Evolutionary conservation across 2,113 vertebrate species (phyloP).

Genomic region (Neodon shergylaensis): DNA sequence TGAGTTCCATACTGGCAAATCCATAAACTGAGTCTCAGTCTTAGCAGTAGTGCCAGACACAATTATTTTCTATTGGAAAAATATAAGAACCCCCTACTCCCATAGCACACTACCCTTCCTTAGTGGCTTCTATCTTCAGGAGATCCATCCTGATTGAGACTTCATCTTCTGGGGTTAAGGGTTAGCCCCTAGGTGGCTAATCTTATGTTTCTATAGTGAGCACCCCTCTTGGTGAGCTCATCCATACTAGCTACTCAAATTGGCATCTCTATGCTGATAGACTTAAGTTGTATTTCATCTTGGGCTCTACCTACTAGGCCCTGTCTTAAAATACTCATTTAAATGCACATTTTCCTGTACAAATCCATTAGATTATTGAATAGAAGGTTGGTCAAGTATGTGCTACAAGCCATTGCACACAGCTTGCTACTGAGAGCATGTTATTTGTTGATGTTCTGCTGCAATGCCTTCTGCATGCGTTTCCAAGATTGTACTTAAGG

Average conservation of each 20-base stretch:
- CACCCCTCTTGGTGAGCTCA: neutral
- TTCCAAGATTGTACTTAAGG: neutral
- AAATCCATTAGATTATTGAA: too few species aligned
- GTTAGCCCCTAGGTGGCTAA: too few species aligned
- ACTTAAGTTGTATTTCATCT: neutral
- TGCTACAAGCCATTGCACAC: neutral
- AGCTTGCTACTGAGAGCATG: neutral
- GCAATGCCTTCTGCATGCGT: neutral
- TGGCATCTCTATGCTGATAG: neutral
- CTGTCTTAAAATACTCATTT: neutral
- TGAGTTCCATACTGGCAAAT: neutral
- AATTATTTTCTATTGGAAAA: neutral
- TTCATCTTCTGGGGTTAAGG: neutral
- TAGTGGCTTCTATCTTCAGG: neutral
- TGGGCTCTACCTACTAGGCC: neutral
- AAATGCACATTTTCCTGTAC: neutral
- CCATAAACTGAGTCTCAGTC: neutral
- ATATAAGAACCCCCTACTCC: neutral
- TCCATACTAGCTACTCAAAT: neutral
- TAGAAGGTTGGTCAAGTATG: neutral
- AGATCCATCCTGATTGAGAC: neutral
- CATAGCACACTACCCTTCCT: neutral
- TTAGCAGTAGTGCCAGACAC: neutral
- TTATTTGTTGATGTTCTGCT: accelerated
- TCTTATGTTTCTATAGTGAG: neutral